phyloP scores from a whole-genome alignment of 2,113 vertebrate genomes.

The Mobula hypostoma region DNA sequence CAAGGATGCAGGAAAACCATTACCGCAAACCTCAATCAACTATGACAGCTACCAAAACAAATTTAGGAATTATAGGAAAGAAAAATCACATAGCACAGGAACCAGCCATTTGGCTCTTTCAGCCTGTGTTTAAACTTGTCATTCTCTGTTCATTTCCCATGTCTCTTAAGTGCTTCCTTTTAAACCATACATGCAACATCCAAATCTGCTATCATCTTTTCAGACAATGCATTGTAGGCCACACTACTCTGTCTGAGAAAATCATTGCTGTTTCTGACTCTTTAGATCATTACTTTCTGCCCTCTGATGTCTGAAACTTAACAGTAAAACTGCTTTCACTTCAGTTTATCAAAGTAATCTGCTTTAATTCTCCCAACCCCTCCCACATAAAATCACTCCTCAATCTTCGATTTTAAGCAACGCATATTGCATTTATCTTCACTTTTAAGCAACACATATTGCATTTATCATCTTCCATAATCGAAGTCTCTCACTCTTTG shows the following conservation, averaged over 20 bases:
- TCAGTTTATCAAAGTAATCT: neutral
- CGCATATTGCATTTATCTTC: neutral
- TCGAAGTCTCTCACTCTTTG: neutral
- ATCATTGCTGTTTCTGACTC: neutral
- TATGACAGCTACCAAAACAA: neutral
- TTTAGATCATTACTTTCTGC: neutral
- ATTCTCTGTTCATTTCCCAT: neutral
- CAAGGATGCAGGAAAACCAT: neutral
- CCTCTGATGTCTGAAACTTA: neutral
- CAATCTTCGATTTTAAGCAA: neutral
- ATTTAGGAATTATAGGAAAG: neutral
- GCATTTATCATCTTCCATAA: neutral
- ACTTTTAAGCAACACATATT: neutral
- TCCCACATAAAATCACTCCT: neutral
- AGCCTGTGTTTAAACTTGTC: neutral
- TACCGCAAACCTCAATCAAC: neutral
- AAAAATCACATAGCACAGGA: neutral
- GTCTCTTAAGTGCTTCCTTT: neutral
- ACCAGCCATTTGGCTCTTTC: no score
- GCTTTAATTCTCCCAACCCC: no score
- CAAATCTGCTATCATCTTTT: neutral
- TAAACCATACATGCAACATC: neutral
- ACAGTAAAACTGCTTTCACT: neutral
- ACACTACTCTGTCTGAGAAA: neutral
- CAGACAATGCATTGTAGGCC: neutral